Percentiles rank a stretch among this genome's conserved stretches.
These are phyloP conservation scores for Andrena minutula DNA, from an alignment of 2,888 invertebrate species.

Conservation along the genomic window DNA sequence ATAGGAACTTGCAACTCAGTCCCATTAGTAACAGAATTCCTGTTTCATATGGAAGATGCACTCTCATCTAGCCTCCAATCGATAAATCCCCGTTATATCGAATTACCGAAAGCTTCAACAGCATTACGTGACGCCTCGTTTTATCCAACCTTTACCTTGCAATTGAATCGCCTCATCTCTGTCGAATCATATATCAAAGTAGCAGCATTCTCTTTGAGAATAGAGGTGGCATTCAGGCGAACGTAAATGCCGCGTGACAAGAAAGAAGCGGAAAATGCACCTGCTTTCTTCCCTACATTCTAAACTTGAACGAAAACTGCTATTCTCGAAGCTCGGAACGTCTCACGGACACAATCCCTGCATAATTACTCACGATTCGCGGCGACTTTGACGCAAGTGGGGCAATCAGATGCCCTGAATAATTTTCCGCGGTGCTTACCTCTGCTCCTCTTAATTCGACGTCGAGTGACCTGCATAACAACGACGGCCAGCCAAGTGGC, in stretches of 20 bases:
- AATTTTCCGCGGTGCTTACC: conserved; percentile 52
- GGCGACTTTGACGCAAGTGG: conserved; percentile 55
- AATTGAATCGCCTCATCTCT: background rate
- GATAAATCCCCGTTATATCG: background rate
- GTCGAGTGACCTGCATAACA: conserved; percentile 41
- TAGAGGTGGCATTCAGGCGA: no score
- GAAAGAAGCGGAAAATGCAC: background rate
- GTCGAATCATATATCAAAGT: background rate
- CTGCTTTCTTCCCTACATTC: background rate
- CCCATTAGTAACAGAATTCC: no score
- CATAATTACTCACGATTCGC: conserved; percentile 46
- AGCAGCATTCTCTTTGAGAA: no score
- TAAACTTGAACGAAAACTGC: background rate
- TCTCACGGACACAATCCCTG: conserved; percentile 23
- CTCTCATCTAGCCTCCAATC: no score
- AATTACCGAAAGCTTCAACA: background rate
- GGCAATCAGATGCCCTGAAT: conserved; percentile 58
- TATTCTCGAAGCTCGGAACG: conserved; percentile 12
- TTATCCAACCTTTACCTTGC: background rate
- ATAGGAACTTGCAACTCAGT: no score
- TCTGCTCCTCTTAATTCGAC: conserved; percentile 46
- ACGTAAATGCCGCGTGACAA: no score
- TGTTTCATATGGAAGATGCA: no score
- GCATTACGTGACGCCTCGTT: background rate
- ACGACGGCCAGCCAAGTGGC: conserved; percentile 24